Evolutionary conservation across 2,888 invertebrate genomes (phyloP), one percentile per base, ranked within the genome.

Genomic region (Xestia xanthographa): DNA sequence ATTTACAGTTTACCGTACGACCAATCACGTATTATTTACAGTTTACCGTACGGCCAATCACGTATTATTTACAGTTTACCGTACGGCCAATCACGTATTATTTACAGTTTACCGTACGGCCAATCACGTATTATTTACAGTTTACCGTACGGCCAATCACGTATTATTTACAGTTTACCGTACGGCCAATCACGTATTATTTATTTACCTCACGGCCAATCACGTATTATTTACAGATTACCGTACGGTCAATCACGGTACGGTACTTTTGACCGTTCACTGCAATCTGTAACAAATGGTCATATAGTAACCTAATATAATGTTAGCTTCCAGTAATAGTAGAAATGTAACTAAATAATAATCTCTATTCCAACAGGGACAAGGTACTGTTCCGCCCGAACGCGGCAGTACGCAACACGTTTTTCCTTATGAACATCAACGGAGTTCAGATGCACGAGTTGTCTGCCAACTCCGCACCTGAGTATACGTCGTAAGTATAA

Each of bases 351-450:
- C 8, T 65, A 5, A 68, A 75, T 22, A 41, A 22, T 78, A 12
- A 53, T 0, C 53, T 67, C 22, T 88, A 76, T 85, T 62, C 22
- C 5, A 11, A 8, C 87, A 96, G 96, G 96, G 95, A 95, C 76
- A 95, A 94, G 86, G 96, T 96, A 5, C 90, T 97, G 87, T 96
- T 96, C 82, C 93, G 97, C 0, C 94, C 95, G 62, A 96, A 96
- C 92, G 96, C 96, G 5, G 96, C 97, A 6, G 95, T 95, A 0
- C 93, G 95, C 78, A 95, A 96, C 89, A 95, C 96, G 0, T 97
- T 97, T 92, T 96, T 97, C 94, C 91, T 97, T 26, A 96, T 96
- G 94, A 96, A 96, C 91, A 96, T 96, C 89, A 96, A 96, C 86
- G 94, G 95, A 0, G 92, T 95, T 0, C 96, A 96, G 83, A 96